phyloP scores from a whole-genome alignment of 1,140 invertebrate species.

The Caerostris darwini region DNA sequence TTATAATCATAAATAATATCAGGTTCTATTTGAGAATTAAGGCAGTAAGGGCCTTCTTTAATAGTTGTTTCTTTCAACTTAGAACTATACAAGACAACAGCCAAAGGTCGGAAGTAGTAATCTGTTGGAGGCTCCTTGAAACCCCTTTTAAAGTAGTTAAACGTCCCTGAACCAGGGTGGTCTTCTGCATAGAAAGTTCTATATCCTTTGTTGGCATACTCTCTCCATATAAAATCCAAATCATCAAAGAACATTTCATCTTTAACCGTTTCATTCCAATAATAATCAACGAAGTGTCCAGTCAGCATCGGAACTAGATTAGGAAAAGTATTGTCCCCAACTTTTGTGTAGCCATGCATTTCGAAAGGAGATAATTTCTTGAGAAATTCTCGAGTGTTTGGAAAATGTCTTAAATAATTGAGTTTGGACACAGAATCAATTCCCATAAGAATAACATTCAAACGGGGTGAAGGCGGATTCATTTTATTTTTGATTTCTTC shows the following conservation, averaged over 20 bases:
- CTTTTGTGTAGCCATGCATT: constrained; percentile 81
- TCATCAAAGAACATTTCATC: constrained; percentile 63
- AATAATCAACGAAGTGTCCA: constrained; percentile 78
- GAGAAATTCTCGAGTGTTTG: constrained; percentile 82
- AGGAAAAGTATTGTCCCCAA: constrained; percentile 82
- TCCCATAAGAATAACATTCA: constrained; percentile 83
- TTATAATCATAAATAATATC: constrained; percentile 65
- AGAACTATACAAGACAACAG: constrained; percentile 62
- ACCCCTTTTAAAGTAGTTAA: constrained; percentile 90
- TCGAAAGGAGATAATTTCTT: constrained; percentile 81
- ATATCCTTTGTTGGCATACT: constrained; percentile 81
- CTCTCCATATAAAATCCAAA: constrained; percentile 73
- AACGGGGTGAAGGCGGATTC: not conserved
- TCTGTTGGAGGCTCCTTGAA: constrained; percentile 91
- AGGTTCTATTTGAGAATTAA: constrained; percentile 74
- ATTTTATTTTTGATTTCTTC: not conserved
- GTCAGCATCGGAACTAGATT: constrained; percentile 82
- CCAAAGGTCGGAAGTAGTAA: constrained; percentile 90
- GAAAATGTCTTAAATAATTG: constrained; percentile 85
- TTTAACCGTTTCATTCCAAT: constrained; percentile 43
- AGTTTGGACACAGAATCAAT: constrained; percentile 85
- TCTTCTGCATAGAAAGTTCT: constrained; percentile 91
- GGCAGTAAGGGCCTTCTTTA: constrained; percentile 76
- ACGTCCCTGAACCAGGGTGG: constrained; percentile 87
- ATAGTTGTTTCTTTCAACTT: constrained; percentile 4